Conservation (phyloP, 1,140 invertebrate genomes). For the Zaprionus camerounensis region DNA sequence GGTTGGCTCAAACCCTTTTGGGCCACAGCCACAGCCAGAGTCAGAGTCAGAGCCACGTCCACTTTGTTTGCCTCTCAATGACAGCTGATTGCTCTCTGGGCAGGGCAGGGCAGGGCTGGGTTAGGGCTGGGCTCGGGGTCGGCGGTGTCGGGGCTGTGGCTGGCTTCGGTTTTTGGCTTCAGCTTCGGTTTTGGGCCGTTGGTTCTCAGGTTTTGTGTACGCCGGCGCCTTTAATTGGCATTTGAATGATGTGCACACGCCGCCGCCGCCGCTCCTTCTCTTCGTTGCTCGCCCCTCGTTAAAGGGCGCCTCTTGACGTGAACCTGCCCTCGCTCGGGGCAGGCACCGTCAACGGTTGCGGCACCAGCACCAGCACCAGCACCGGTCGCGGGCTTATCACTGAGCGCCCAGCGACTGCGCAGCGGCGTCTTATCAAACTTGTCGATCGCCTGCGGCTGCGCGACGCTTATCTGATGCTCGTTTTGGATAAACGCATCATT, state of each 20-base stretch:
- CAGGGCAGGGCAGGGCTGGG: neutral
- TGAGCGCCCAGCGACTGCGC: constrained; percentile 38
- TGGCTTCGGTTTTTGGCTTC: constrained; percentile 30
- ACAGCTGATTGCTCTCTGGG: constrained; percentile 73
- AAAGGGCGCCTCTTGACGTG: neutral
- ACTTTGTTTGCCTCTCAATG: constrained; percentile 82
- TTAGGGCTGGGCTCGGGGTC: neutral
- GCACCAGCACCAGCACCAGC: neutral
- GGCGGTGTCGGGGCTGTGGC: neutral
- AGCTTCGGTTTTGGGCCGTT: constrained; percentile 23
- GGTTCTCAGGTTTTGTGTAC: constrained; percentile 75
- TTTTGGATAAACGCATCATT: constrained; percentile 83
- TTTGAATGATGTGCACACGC: constrained; percentile 82
- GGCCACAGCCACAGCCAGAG: constrained; percentile 12
- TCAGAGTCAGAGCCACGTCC: constrained; percentile 61
- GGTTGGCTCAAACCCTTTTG: constrained; percentile 54
- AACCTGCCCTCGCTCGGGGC: constrained; percentile 1
- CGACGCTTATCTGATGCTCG: constrained; percentile 78
- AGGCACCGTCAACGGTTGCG: neutral
- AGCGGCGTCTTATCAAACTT: constrained; percentile 73
- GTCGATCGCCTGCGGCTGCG: constrained; percentile 65
- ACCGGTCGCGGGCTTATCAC: constrained; percentile 29
- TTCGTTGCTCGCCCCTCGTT: constrained; percentile 4
- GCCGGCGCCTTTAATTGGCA: constrained; percentile 82
- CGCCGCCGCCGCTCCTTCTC: neutral